Conservation (phyloP, 2,113 vertebrate species). For the Campylomormyrus numenius region DNA sequence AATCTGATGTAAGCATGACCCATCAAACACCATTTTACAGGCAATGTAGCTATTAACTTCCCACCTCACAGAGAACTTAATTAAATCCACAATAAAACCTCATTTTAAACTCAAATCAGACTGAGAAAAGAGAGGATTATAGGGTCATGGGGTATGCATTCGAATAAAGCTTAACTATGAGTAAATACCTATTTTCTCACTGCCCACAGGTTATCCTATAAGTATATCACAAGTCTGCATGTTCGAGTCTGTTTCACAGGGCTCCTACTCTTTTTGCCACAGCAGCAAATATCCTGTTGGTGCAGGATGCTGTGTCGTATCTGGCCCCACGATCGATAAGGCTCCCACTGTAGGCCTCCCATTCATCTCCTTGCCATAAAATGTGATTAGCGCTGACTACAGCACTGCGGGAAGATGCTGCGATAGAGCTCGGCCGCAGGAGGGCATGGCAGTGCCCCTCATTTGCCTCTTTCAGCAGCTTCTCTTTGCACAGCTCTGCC, state of each 20-base stretch:
- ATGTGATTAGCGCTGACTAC: constrained; percentile 85
- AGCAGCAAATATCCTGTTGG: constrained; percentile 98
- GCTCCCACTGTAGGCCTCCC: constrained; percentile 75
- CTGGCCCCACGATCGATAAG: constrained; percentile 76
- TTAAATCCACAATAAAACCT: constrained; percentile 67
- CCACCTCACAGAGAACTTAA: constrained; percentile 63
- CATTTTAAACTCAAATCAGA: constrained; percentile 80
- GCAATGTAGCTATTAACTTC: constrained; percentile 48
- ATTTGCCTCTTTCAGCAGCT: constrained; percentile 35
- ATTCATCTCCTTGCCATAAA: constrained; percentile 85
- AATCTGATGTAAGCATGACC: background rate
- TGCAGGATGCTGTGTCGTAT: constrained; percentile 66
- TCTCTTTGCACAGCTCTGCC: constrained; percentile 34
- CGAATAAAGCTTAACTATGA: background rate
- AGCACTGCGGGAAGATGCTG: constrained; percentile 72
- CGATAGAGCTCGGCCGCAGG: constrained; percentile 71
- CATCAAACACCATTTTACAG: constrained; percentile 23
- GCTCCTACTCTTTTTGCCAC: constrained; percentile 73
- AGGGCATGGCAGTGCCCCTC: constrained; percentile 54
- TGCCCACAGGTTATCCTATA: constrained; percentile 29
- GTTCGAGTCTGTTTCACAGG: constrained; percentile 16
- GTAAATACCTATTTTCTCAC: constrained; percentile 7
- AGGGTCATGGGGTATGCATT: constrained; percentile 12
- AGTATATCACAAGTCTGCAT: constrained; percentile 23
- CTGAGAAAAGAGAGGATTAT: constrained; percentile 74